Evolutionary conservation across 2,888 invertebrate species (phyloP).

Genomic region (Zele albiditarsus): DNA sequence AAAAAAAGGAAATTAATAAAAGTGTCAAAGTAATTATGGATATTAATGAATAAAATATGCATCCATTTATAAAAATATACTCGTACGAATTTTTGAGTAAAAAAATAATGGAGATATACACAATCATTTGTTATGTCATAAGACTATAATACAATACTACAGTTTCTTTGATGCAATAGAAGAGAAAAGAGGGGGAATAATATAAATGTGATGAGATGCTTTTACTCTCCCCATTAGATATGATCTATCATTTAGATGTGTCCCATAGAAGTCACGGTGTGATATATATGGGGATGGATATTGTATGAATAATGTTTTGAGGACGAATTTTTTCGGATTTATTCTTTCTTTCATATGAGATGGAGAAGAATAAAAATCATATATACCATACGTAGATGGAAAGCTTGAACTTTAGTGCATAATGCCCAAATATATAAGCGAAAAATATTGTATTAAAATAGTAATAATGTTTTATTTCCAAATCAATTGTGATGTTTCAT

Average conservation of each 20-base stretch:
- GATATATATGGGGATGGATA: neutral
- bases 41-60: too few relatives aligned
- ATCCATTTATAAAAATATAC: too few relatives aligned
- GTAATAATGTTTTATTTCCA: neutral
- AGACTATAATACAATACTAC: neutral
- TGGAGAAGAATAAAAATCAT: neutral
- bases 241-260: slow-evolving; percentile 18
- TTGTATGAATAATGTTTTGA: neutral
- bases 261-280: slow-evolving; percentile 3
- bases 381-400: neutral
- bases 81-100: too few relatives aligned
- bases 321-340: neutral
- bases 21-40: neutral
- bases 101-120: neutral
- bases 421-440: too few relatives aligned
- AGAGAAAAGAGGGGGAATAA: neutral
- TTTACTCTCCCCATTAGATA: neutral
- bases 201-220: neutral
- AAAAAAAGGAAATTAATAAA: slow-evolving; percentile 10
- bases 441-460: too few relatives aligned
- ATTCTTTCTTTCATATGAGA: neutral
- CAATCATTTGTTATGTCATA: neutral
- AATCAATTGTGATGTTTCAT: too few relatives aligned
- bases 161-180: neutral
- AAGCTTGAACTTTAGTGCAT: too few relatives aligned